phyloP scores from a whole-genome alignment of 2,888 invertebrate genomes.

The Helleia helle region DNA sequence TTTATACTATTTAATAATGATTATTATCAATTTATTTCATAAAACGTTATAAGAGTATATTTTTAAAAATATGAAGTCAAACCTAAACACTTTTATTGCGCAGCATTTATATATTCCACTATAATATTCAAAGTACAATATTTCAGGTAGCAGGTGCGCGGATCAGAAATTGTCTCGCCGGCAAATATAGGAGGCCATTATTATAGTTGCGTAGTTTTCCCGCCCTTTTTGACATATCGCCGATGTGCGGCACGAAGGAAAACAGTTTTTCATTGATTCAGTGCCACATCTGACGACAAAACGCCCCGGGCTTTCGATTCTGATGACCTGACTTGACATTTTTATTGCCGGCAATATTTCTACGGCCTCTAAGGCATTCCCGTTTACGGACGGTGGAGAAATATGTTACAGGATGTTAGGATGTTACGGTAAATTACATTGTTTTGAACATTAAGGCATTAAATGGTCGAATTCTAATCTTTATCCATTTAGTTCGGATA shows the following conservation, averaged over 20 bases:
- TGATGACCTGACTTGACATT: constrained; percentile 75
- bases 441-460: no score
- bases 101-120: background rate
- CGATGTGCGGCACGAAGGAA: constrained; percentile 55
- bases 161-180: constrained; percentile 52
- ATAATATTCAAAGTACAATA: constrained; percentile 19
- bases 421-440: no score
- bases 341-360: constrained; percentile 70
- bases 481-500: no score
- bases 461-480: no score
- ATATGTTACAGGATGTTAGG: no score
- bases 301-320: constrained; percentile 68
- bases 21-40: no score
- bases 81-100: background rate
- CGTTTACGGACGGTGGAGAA: constrained; percentile 53
- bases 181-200: constrained; percentile 52
- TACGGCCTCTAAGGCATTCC: constrained; percentile 61
- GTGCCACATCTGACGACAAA: constrained; percentile 70
- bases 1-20: no score
- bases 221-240: constrained; percentile 51
- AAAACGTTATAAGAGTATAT: no score
- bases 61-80: no score
- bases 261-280: constrained; percentile 73
- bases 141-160: constrained; percentile 42
- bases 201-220: constrained; percentile 35